These are phyloP conservation scores for Nestor notabilis DNA, from an alignment of 2,113 vertebrate genomes.

Conservation along the genomic window DNA sequence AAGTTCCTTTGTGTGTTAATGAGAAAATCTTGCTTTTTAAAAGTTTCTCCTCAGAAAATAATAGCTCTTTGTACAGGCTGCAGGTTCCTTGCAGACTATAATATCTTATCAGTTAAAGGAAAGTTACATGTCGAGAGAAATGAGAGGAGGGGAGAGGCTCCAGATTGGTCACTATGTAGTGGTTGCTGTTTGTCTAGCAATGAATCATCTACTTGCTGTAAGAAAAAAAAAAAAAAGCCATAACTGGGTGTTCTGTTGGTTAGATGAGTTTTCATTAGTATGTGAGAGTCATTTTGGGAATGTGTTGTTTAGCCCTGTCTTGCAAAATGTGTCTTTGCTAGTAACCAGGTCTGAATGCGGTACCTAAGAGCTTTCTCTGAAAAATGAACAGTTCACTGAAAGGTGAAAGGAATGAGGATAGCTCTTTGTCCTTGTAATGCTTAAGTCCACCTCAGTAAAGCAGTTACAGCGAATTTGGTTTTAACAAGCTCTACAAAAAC, in stretches of 20 bases:
- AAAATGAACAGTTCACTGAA: not conserved
- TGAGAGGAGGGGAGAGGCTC: not conserved
- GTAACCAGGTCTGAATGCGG: not conserved
- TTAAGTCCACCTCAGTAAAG: not conserved
- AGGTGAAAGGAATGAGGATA: not conserved
- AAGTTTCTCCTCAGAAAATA: not conserved
- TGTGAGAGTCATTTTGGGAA: not conserved
- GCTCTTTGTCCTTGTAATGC: not conserved
- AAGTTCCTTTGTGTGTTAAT: not conserved
- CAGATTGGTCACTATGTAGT: not conserved
- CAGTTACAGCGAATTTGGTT: not conserved
- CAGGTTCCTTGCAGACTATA: not conserved
- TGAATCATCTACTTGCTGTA: not conserved
- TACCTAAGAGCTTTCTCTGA: not conserved
- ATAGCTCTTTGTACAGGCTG: not conserved
- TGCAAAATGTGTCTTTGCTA: not conserved
- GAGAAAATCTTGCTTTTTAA: slow-evolving; percentile 3
- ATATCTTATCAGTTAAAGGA: not conserved
- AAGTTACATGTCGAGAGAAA: not conserved
- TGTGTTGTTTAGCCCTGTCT: not conserved
- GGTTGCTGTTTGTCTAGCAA: not conserved
- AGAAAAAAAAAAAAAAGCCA: not conserved
- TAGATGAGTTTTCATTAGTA: not conserved
- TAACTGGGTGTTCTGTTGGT: not conserved
- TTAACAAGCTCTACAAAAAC: not conserved